Evolutionary conservation across 2,797 vertebrate genomes (phyloP).

Genomic region (Acropternis orthonyx): DNA sequence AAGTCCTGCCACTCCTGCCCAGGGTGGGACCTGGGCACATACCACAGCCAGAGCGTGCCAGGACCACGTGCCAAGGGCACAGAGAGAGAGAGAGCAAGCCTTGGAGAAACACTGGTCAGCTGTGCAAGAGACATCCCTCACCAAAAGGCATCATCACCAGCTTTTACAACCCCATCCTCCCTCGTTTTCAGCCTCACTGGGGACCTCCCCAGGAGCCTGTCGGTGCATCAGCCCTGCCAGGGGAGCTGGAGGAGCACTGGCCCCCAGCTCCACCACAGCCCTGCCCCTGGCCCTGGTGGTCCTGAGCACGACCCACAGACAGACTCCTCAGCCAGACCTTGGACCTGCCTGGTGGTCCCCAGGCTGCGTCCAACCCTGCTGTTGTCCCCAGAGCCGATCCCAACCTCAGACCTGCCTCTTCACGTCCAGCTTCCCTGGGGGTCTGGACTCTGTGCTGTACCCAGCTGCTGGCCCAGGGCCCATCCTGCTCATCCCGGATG

Average conservation of each 20-base stretch:
- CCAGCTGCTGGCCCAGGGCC: neutral
- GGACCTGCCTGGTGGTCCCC: neutral
- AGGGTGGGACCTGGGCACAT: rapidly evolving
- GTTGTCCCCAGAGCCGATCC: neutral
- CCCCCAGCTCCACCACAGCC: neutral
- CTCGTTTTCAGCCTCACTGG: neutral
- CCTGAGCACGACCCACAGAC: neutral
- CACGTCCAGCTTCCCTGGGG: neutral
- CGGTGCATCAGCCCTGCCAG: neutral
- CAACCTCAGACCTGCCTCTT: neutral
- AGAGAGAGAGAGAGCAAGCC: neutral
- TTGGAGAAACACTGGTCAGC: neutral
- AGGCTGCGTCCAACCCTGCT: neutral
- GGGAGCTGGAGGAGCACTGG: neutral
- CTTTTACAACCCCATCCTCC: neutral
- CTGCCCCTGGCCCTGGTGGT: neutral
- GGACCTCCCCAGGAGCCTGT: neutral
- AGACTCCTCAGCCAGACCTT: neutral
- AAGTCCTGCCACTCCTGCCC: neutral
- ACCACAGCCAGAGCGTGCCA: neutral
- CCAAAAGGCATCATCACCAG: neutral
- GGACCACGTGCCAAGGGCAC: rapidly evolving
- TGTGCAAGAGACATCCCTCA: neutral
- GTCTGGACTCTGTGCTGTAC: neutral
- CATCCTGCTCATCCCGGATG: neutral